Evolutionary conservation across 2,888 invertebrate genomes (phyloP).

Genomic region (Luffia ferchaultella): DNA sequence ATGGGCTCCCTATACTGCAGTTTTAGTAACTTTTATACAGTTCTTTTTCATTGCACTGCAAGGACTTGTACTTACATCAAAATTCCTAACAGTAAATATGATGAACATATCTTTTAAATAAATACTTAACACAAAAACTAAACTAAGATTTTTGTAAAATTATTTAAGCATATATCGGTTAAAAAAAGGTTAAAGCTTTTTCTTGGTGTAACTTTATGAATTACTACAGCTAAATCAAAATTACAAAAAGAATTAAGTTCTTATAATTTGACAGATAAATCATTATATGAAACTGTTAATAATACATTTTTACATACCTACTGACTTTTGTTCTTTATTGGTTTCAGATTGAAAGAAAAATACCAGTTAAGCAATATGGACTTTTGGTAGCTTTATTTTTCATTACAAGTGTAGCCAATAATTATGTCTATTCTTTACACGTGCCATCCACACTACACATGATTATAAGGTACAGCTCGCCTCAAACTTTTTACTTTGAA

Average conservation of each 20-base stretch:
- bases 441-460: conserved; percentile 57
- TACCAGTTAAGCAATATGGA: conserved; percentile 45
- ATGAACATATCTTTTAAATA: no score
- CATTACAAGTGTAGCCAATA: conserved; percentile 51
- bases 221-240: background rate
- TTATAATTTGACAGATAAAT: no score
- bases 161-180: no score
- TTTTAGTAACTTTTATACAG: conserved; percentile 50
- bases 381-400: conserved; percentile 48
- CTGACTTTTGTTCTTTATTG: background rate
- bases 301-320: no score
- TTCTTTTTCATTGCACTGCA: conserved; percentile 44
- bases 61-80: conserved; percentile 37
- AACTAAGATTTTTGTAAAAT: no score
- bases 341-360: conserved; percentile 49
- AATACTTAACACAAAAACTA: no score
- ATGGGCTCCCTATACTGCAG: conserved; percentile 36
- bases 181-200: no score
- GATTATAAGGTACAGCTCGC: conserved; percentile 47
- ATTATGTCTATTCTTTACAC: conserved; percentile 57
- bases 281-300: no score
- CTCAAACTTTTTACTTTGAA: background rate
- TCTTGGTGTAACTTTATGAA: background rate
- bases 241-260: background rate
- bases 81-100: conserved; percentile 42